A percentile compares a stretch with the other conserved stretches of the same genome.
Evolutionary conservation across 2,888 invertebrate species (phyloP).

Genomic region (Yponomeuta cagnagella): DNA sequence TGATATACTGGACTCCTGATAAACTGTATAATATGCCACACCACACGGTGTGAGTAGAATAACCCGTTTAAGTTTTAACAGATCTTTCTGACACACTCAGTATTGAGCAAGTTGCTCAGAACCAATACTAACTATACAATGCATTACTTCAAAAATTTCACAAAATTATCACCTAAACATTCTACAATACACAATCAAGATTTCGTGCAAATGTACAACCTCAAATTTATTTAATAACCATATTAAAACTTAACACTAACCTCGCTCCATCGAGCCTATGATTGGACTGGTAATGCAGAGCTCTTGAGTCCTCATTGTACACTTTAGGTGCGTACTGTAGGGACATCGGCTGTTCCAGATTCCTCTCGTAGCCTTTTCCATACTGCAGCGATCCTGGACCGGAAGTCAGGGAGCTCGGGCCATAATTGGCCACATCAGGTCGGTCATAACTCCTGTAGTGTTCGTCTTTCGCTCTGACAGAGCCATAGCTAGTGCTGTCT

Average conservation of each 20-base stretch:
- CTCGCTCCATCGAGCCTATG: slow-evolving; percentile 33
- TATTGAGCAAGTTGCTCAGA: no score
- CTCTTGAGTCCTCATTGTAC: slow-evolving; percentile 46
- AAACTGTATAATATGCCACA: no score
- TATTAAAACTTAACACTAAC: neutral
- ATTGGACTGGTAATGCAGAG: slow-evolving; percentile 51
- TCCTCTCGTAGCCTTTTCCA: slow-evolving; percentile 36
- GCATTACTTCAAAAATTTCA: no score
- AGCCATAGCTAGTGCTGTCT: neutral
- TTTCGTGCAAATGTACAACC: neutral
- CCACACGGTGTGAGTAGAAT: no score
- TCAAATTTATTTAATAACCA: neutral
- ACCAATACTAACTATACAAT: no score
- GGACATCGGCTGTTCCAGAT: slow-evolving; percentile 49
- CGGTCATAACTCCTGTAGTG: neutral
- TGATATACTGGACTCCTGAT: no score
- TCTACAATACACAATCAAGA: neutral
- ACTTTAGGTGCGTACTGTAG: slow-evolving; percentile 45
- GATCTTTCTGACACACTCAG: no score
- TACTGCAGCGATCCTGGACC: slow-evolving; percentile 56
- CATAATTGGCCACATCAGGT: neutral
- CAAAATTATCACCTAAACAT: no score
- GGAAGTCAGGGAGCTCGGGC: slow-evolving; percentile 19
- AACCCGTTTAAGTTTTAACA: no score
- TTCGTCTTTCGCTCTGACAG: neutral